A percentile compares a stretch with the other conserved stretches of the same genome.
phyloP scores from a whole-genome alignment of 2,888 invertebrate genomes.

The Pristionchus maxplancki region DNA sequence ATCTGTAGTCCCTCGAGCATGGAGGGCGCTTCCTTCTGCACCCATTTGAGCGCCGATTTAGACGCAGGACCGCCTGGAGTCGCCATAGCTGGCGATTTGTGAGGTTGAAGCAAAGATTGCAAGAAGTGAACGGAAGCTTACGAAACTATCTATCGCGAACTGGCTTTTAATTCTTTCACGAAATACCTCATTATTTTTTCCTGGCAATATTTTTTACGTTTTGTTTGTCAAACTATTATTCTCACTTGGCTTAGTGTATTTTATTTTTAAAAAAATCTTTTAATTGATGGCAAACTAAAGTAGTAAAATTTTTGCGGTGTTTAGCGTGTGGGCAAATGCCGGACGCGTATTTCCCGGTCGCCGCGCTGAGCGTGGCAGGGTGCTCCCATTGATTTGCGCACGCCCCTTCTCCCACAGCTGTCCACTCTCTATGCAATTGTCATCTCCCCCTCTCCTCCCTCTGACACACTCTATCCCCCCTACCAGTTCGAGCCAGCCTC shows the following conservation, averaged over 20 bases:
- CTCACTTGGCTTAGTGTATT: background rate
- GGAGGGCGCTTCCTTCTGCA: slow-evolving; percentile 61
- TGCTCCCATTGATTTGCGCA: slow-evolving; percentile 48
- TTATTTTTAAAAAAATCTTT: background rate
- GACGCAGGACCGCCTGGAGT: slow-evolving; percentile 31
- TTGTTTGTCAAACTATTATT: background rate
- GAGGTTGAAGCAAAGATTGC: background rate
- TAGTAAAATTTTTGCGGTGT: background rate
- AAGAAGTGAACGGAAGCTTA: background rate
- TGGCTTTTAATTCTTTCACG: background rate
- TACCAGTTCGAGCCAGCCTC: slow-evolving; percentile 36
- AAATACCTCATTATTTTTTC: background rate
- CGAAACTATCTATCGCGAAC: background rate
- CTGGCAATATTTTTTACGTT: background rate
- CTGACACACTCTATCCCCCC: slow-evolving; percentile 27
- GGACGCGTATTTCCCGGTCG: slow-evolving; percentile 10
- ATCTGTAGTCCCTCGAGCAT: slow-evolving; percentile 62
- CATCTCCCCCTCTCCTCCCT: slow-evolving; percentile 19
- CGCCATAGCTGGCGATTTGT: background rate
- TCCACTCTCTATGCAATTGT: slow-evolving; percentile 49
- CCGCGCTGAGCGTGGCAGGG: slow-evolving; percentile 29
- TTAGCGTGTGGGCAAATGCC: slow-evolving; percentile 8
- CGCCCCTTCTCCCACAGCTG: slow-evolving; percentile 48
- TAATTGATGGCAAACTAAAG: too few species aligned
- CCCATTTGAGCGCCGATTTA: slow-evolving; percentile 60